A percentile compares a stretch with the other conserved stretches of the same genome.
phyloP scores from a whole-genome alignment of 2,113 vertebrate species.

The Cavia aperea region DNA sequence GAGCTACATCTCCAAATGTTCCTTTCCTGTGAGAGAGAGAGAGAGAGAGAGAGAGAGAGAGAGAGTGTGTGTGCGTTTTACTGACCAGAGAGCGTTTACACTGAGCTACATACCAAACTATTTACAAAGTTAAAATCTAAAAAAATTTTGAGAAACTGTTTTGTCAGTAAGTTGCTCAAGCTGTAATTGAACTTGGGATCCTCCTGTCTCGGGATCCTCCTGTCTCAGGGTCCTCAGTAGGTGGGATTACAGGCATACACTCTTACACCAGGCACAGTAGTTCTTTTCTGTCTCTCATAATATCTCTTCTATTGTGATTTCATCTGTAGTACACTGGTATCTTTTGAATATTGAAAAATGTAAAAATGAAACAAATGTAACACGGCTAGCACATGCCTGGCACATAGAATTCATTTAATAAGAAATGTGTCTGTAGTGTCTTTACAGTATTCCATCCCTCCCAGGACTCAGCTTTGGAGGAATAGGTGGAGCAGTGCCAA shows the following conservation, averaged over 20 bases:
- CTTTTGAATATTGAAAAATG: slow-evolving; percentile 25
- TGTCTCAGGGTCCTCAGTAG: background rate
- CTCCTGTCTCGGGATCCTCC: background rate
- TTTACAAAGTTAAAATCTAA: no score
- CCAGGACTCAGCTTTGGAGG: background rate
- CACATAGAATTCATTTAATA: background rate
- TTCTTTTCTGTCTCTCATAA: background rate
- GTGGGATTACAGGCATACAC: background rate
- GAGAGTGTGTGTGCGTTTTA: background rate
- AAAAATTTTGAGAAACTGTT: background rate
- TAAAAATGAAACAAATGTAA: background rate
- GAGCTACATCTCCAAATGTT: background rate
- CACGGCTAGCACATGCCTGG: background rate
- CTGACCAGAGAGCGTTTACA: background rate
- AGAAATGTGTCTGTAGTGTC: background rate
- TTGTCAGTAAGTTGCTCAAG: background rate
- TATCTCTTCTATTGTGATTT: background rate
- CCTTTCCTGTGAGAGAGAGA: background rate
- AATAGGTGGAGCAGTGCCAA: background rate
- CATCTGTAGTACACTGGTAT: background rate
- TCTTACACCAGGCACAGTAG: background rate
- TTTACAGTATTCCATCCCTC: background rate
- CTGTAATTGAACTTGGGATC: background rate
- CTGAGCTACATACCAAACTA: background rate
- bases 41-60: background rate